Conservation (phyloP, 2,797 vertebrate species). For the Notamacropus eugenii region DNA sequence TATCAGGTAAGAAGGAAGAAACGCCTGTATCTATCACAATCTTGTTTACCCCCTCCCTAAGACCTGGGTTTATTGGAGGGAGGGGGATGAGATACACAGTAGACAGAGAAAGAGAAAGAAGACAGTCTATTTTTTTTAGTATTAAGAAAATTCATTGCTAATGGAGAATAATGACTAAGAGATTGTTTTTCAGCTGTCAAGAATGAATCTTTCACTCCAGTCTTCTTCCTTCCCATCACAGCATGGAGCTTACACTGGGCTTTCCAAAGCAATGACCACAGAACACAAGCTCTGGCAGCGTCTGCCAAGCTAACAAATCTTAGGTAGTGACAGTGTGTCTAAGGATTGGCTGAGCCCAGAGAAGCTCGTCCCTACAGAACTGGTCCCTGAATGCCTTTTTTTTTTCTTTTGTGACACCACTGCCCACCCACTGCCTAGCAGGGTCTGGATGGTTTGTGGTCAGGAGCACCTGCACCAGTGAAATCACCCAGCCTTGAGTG, state of each 20-base stretch:
- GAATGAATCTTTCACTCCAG: neutral
- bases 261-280: neutral
- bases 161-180: neutral
- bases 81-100: neutral
- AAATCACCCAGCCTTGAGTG: neutral
- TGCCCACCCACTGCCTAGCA: neutral
- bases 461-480: neutral
- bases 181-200: neutral
- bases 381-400: neutral
- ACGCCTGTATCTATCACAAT: neutral
- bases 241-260: neutral
- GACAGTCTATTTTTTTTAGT: neutral
- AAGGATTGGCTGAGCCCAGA: neutral
- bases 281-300: neutral
- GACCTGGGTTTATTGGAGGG: too few relatives aligned
- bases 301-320: neutral
- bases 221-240: neutral
- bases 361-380: neutral
- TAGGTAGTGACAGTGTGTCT: neutral
- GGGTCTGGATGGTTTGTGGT: neutral
- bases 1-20: constrained; percentile 90
- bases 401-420: neutral
- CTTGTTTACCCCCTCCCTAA: accelerated
- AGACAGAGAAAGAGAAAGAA: neutral
- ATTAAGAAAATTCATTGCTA: neutral